Base-by-base conservation (phyloP, 2,797 vertebrate genomes). In the Anomalospiza imberbis region DNA sequence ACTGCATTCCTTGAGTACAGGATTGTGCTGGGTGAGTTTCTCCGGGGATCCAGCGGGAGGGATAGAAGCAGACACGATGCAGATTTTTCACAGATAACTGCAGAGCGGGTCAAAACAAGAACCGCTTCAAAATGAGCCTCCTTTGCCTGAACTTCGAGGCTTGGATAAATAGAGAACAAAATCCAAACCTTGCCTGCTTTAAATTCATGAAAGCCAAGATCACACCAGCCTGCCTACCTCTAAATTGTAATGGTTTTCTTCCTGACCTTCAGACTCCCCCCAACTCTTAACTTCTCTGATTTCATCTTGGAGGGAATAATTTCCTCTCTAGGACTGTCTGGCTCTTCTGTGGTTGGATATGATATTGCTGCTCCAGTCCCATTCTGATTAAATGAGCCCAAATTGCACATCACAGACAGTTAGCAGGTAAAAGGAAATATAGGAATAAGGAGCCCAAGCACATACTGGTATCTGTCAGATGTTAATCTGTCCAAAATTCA, bases 81-180 rank as follows among this genome's bases (percentile, higher is more conserved):
- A 90, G 92, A 92, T 96, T 86, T 78, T 42, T 34, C 76, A 21
- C 7, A 88, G 89, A 89, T 92, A 96, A 88, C 73, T 44, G 60
- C 71, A 68, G 85, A 93, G 66, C 24, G 21, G 87, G 89, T 92
- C 91, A 95, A 93, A 95, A 91, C 85, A 91, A 73, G 91, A 94
- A 81, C 24, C 12, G 55, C 45, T 55, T 36, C 22, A 67, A 92
- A 91, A 54, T 9, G 19, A 89, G 81, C 47, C 68, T 89, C 9
- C 44, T 88, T 45, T 45, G 32, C 82, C 73, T 81, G 34, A 86
- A 40, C 62, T 72, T 89, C 32, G 18, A 68, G 84, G 61, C 40
- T 89, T 60, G 84, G 65, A 53, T 81, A 58, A 85, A 88, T 84
- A 75, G 40, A 74, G 26, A 88, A 42, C n/a, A 89, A 75, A 88